Base-by-base conservation (phyloP, 2,888 invertebrate species). In the Pasiphila rectangulata region DNA sequence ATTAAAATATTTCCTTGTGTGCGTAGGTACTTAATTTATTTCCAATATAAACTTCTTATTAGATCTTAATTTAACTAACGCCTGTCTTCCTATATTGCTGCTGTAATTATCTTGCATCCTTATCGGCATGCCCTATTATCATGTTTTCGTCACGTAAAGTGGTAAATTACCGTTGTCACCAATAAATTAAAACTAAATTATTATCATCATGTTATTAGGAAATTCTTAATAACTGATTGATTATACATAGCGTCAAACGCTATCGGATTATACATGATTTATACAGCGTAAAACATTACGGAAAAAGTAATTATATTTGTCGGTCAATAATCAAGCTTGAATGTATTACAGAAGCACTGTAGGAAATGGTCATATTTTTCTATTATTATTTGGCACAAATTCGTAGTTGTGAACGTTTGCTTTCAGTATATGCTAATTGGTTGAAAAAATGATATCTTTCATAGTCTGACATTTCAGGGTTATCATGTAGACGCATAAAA, bases 391-490 rank as follows among this genome's bases (percentile, higher is more conserved):
- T 35, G 21, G 24, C 35, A 43, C 43, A 35, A 39, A 47, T 37
- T 37, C 9, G 25, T 32, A 9, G 16, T 6, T 38, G 20, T 12
- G 29, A 35, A 21, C 16, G 23, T 9, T 34, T 25, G 1, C 25
- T 21, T 23, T 42, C 15, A 23, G 39, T 35, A 35, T 29, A 20
- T 29, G n/a, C n/a, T n/a, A n/a, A n/a, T n/a, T n/a, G n/a, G n/a
- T 35, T 29, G 27, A 48, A 42, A 2, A 15, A 24, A 47, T 12
- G 25, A 29, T 47, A 38, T 47, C 42, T 65, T 63, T 60, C 64
- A 74, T 75, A 75, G 76, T 78, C 76, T 76, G 77, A 75, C 64
- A 65, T 72, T 67, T 67, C 78, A 79, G 78, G 77, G 77, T 79
- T 77, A 67, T 19, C 23, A 39, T 47, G 43, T 53, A 50, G 50